Conservation (phyloP, 2,888 invertebrate genomes). For the Seira sanloemensis region DNA sequence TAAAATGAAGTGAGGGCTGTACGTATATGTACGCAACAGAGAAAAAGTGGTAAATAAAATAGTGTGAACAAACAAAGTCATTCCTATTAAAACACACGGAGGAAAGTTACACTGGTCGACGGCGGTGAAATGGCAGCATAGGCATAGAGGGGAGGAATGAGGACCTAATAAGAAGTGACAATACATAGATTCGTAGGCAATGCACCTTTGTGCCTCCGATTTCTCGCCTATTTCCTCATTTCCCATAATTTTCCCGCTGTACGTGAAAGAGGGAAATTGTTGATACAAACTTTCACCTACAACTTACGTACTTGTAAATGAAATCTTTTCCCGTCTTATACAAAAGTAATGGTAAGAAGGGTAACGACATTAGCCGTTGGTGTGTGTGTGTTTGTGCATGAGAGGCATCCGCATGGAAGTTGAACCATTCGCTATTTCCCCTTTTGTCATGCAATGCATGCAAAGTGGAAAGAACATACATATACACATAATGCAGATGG, state of each 20-base stretch:
- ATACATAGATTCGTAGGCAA: background rate
- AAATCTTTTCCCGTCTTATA: background rate
- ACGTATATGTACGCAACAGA: background rate
- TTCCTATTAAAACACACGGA: constrained; percentile 24
- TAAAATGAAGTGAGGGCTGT: background rate
- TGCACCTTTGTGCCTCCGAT: constrained; percentile 22
- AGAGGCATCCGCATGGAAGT: background rate
- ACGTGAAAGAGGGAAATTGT: background rate
- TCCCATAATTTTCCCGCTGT: constrained; percentile 8
- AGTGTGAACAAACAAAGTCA: constrained; percentile 54
- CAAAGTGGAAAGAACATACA: background rate
- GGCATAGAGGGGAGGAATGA: constrained; percentile 43
- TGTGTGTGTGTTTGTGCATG: constrained; percentile 4
- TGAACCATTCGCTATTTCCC: background rate
- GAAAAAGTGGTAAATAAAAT: background rate
- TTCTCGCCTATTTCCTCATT: constrained; percentile 7
- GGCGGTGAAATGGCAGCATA: constrained; percentile 5
- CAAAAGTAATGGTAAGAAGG: constrained; percentile 14
- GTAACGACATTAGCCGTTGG: constrained; percentile 14
- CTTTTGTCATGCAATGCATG: background rate
- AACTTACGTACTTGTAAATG: background rate
- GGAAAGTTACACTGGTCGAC: constrained; percentile 10
- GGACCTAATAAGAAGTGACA: constrained; percentile 57
- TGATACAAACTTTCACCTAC: background rate
- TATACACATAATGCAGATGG: constrained; percentile 8